A percentile compares a stretch with the other conserved stretches of the same genome.
phyloP scores from a whole-genome alignment of 2,113 vertebrate genomes.

The Burhinus bistriatus region DNA sequence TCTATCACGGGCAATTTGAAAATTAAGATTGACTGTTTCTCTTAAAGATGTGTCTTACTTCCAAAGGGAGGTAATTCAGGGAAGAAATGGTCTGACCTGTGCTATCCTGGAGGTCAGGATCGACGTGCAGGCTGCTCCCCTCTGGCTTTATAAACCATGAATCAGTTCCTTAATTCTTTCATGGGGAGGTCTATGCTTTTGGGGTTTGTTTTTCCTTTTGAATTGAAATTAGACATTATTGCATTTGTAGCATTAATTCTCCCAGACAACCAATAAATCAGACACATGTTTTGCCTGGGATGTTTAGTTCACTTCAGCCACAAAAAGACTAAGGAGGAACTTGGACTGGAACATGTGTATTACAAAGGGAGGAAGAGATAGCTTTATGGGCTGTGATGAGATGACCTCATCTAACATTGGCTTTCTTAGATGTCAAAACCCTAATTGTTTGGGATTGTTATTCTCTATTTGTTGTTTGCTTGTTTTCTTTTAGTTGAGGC shows the following conservation, averaged over 20 bases:
- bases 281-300: slow-evolving; percentile 30
- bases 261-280: slow-evolving; percentile 50
- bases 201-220: slow-evolving; percentile 34
- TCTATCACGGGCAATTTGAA: neutral
- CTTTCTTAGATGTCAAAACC: slow-evolving; percentile 47
- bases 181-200: neutral
- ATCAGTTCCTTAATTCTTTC: slow-evolving; percentile 38
- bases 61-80: neutral
- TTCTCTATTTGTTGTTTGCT: slow-evolving; percentile 4
- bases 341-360: slow-evolving; percentile 30
- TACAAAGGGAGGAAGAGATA: slow-evolving; percentile 52
- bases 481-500: neutral
- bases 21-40: neutral
- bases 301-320: slow-evolving; percentile 12
- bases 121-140: fast-evolving
- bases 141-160: slow-evolving; percentile 28
- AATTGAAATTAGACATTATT: slow-evolving; percentile 50
- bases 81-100: neutral
- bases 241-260: slow-evolving; percentile 49
- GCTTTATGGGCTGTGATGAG: slow-evolving; percentile 58
- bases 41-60: neutral
- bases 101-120: neutral
- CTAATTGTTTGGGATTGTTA: neutral
- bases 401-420: slow-evolving; percentile 51
- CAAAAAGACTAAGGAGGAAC: slow-evolving; percentile 18